These are phyloP conservation scores for Cavia aperea DNA, from an alignment of 2,113 vertebrate genomes.

Conservation along the genomic window DNA sequence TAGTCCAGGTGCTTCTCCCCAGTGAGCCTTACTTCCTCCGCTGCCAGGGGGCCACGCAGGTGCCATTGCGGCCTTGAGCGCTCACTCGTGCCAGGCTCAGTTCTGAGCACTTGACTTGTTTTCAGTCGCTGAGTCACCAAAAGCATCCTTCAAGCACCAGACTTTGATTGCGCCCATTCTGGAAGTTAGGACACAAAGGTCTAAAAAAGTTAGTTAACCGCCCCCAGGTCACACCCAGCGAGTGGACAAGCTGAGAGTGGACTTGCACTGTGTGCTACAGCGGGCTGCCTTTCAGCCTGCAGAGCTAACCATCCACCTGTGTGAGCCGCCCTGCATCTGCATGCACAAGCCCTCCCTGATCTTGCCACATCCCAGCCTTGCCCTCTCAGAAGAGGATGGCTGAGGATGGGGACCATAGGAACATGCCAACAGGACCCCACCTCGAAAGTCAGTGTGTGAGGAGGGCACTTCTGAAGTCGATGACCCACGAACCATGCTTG, in stretches of 20 bases:
- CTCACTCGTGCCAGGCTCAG: background rate
- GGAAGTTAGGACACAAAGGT: background rate
- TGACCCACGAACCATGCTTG: constrained; percentile 13
- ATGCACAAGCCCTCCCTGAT: background rate
- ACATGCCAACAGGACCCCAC: constrained; percentile 4
- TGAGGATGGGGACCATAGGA: constrained; percentile 15
- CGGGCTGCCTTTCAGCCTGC: background rate
- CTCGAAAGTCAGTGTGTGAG: constrained; percentile 26
- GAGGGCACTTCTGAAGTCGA: background rate
- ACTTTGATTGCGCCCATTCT: background rate
- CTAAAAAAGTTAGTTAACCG: background rate
- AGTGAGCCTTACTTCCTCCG: background rate
- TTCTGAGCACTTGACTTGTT: background rate
- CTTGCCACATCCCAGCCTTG: background rate
- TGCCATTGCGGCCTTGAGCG: background rate
- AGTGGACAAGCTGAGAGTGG: background rate
- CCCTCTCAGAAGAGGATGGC: background rate
- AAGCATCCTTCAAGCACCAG: background rate
- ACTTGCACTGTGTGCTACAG: background rate
- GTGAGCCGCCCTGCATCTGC: background rate
- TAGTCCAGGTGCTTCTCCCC: background rate
- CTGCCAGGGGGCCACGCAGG: background rate
- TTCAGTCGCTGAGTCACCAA: background rate
- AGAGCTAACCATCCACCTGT: accelerated
- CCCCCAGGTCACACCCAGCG: background rate